phyloP scores from a whole-genome alignment of 53 echinoderm and acorn worm species.

The Antedon mediterranea region DNA sequence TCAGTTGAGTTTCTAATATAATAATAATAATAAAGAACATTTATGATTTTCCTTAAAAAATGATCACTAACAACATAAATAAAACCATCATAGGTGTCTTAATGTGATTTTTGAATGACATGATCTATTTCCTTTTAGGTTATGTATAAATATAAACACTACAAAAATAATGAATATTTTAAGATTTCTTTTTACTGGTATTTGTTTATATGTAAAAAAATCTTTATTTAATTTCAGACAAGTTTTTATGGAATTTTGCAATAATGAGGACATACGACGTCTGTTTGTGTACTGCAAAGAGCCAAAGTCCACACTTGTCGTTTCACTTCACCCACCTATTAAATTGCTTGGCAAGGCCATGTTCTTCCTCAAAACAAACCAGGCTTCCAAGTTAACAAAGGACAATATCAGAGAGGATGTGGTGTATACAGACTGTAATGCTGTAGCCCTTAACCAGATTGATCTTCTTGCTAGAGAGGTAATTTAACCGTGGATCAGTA shows the following conservation, averaged over 20 bases:
- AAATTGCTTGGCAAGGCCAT: slow-evolving; percentile 59
- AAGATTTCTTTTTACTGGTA: no score
- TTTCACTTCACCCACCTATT: slow-evolving; percentile 56
- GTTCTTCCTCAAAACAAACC: slow-evolving; percentile 90
- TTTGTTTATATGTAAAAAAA: no score
- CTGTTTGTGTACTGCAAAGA: slow-evolving; percentile 72
- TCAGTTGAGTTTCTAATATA: no score
- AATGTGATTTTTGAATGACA: no score
- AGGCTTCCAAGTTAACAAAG: slow-evolving; percentile 84
- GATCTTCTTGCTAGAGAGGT: slow-evolving; percentile 83
- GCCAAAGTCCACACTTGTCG: slow-evolving; percentile 69
- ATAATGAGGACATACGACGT: slow-evolving; percentile 89
- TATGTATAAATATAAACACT: no score
- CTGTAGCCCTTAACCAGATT: slow-evolving; percentile 47
- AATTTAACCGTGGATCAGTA: not conserved
- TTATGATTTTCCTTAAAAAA: no score
- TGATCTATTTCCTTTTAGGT: no score
- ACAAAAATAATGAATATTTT: no score
- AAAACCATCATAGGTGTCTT: no score
- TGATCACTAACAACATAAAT: no score
- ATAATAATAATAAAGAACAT: no score
- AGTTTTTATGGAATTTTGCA: slow-evolving; percentile 92
- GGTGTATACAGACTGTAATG: slow-evolving; percentile 70
- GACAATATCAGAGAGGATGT: slow-evolving; percentile 91
- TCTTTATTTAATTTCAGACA: slow-evolving; percentile 25